Base-by-base conservation (phyloP, 2,113 vertebrate genomes). In the Brachyhypopomus gauderio region DNA sequence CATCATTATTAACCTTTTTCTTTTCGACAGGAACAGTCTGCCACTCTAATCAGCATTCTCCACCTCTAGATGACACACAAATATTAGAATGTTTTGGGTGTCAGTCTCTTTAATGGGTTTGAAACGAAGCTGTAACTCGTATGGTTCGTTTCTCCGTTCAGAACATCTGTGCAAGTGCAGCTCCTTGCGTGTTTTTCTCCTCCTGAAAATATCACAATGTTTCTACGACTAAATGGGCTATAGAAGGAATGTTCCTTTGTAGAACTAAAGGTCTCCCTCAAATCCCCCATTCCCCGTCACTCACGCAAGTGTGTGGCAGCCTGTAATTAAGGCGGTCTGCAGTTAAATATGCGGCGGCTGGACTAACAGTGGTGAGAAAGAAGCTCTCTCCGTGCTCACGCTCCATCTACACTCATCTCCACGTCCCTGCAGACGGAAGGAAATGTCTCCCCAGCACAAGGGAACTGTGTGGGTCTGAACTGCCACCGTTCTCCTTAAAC, bases 251-350 rank as follows among this genome's bases (percentile, higher is more conserved):
- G 66, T 17, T 56, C 52, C 67, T 78, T 38, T 63, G 38, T 71
- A 63, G 36, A 77, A 17, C 20, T 64, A 1, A 45, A 78, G 30
- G 27, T 56, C 14, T 78, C 52, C n/a, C 36, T 30, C 52, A 59
- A 22, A n/a, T 23, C n/a, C 12, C 64, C 36, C 5, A 20, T 23
- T 69, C 76, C 23, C n/a, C 36, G 30, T 69, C 66, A 38, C 34
- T 78, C 52, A 59, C 34, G 38, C 66, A 70, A 27, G 64, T 41
- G 17, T 69, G 30, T 70, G 70, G 14, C 55, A 12, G 48, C 12
- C 64, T 59, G 64, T 70, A 78, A 78, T 78, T 70, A 78, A 48
- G n/a, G 76, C 12, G 17, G 48, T 48, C 45, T 48, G 45, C 9
- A 48, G 12, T 9, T 48, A 48, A 69, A 70, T 41, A 58, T 78